Conservation (phyloP, 2,797 vertebrate species). For the Hafferia zeledoni region DNA sequence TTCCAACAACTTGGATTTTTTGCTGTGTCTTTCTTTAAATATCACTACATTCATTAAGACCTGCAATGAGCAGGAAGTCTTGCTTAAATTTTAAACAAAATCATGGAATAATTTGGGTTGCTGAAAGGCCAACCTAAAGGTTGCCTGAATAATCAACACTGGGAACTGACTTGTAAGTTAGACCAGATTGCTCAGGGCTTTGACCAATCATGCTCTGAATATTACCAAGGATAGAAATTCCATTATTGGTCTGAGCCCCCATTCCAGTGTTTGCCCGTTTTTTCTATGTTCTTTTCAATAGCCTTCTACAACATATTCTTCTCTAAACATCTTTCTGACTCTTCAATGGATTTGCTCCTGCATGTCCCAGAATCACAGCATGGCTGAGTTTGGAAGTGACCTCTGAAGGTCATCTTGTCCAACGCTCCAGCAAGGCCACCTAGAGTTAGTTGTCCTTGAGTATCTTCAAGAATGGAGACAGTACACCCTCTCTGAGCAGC, state of each 20-base stretch:
- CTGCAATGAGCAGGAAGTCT: background rate
- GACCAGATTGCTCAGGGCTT: background rate
- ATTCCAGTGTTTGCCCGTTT: background rate
- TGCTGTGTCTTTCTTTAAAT: background rate
- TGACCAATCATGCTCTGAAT: background rate
- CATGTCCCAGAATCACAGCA: background rate
- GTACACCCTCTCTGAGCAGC: background rate
- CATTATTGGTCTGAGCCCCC: background rate
- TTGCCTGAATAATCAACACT: background rate
- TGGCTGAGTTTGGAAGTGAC: background rate
- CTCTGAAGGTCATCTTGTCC: background rate
- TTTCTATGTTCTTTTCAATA: background rate
- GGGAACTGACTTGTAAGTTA: background rate
- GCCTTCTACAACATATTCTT: background rate
- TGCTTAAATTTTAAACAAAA: background rate
- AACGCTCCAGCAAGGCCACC: background rate
- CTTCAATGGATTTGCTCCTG: background rate
- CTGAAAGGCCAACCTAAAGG: background rate
- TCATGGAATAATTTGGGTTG: background rate
- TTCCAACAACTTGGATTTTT: background rate
- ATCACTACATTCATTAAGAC: background rate
- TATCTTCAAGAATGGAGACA: background rate
- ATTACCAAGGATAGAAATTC: background rate
- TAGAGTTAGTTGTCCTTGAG: background rate
- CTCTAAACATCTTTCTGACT: background rate